Conservation (phyloP, 2,113 vertebrate genomes). For the Amblyopsis rosae region DNA sequence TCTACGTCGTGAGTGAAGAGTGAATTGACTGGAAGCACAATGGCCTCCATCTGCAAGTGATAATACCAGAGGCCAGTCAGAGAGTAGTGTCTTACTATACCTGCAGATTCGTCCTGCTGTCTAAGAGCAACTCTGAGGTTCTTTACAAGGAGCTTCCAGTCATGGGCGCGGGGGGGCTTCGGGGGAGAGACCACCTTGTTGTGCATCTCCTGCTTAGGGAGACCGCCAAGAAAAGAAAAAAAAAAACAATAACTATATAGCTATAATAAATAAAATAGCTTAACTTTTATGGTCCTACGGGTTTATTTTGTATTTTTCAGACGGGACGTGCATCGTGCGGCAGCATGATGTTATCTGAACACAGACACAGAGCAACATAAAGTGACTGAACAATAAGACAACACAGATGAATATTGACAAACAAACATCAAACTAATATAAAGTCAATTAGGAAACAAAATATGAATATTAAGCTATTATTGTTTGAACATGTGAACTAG, state of each 20-base stretch:
- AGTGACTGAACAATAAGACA: too few relatives aligned
- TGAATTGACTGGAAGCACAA: too few relatives aligned
- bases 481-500: not conserved
- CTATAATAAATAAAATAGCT: too few relatives aligned
- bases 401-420: too few relatives aligned
- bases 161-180: slow-evolving; percentile 91
- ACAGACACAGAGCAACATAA: too few relatives aligned
- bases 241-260: not conserved
- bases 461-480: not conserved
- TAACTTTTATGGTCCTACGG: too few relatives aligned
- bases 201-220: slow-evolving; percentile 59
- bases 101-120: slow-evolving; percentile 77
- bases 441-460: too few relatives aligned
- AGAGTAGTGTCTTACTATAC: slow-evolving; percentile 55
- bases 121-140: slow-evolving; percentile 77
- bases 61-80: not conserved
- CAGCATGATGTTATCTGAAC: too few relatives aligned
- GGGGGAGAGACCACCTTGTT: slow-evolving; percentile 81
- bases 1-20: too few relatives aligned
- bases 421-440: too few relatives aligned
- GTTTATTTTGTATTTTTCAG: too few relatives aligned
- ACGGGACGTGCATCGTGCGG: too few relatives aligned
- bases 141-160: slow-evolving; percentile 90
- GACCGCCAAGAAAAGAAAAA: slow-evolving; percentile 24
- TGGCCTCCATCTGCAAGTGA: not conserved